Percentiles rank a stretch among this genome's conserved stretches.
Evolutionary conservation across 2,797 vertebrate species (phyloP).

Genomic region (Austrolebias charrua): DNA sequence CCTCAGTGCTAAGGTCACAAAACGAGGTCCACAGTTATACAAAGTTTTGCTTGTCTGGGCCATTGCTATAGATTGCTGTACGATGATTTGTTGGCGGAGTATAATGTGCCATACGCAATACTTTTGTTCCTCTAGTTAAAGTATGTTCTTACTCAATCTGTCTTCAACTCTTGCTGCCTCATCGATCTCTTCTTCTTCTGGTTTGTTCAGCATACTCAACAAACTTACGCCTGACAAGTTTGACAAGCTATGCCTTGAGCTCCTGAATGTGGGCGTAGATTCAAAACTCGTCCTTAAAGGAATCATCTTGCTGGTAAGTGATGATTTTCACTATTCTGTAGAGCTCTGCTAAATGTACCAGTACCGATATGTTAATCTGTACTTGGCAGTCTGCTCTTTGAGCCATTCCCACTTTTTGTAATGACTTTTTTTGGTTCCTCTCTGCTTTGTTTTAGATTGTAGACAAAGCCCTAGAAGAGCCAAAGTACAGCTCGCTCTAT

Average conservation of each 20-base stretch:
- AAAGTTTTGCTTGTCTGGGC: too few species aligned
- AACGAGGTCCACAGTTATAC: too few species aligned
- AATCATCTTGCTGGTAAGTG: constrained; percentile 98
- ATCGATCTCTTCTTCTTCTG: neutral
- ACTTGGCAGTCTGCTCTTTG: constrained; percentile 24
- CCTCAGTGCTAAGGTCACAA: too few species aligned
- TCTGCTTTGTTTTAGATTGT: constrained; percentile 84
- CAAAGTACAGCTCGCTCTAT: constrained; percentile 99
- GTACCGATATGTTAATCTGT: constrained; percentile 5
- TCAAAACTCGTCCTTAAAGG: constrained; percentile 99
- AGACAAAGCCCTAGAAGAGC: constrained; percentile 99
- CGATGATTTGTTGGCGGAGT: too few species aligned
- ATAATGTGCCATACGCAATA: too few species aligned
- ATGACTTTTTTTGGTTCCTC: constrained; percentile 20
- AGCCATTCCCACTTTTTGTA: constrained; percentile 28
- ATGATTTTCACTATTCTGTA: neutral
- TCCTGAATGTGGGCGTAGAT: constrained; percentile 99
- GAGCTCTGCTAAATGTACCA: constrained; percentile 3
- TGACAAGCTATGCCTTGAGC: constrained; percentile 99
- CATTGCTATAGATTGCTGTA: too few species aligned
- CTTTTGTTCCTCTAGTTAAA: too few species aligned
- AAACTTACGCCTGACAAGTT: constrained; percentile 99
- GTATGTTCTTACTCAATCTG: neutral
- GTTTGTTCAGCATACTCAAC: constrained; percentile 92
- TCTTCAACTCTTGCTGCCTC: neutral